Base-by-base conservation (phyloP, 2,888 invertebrate species). In the Bugula neritina region DNA sequence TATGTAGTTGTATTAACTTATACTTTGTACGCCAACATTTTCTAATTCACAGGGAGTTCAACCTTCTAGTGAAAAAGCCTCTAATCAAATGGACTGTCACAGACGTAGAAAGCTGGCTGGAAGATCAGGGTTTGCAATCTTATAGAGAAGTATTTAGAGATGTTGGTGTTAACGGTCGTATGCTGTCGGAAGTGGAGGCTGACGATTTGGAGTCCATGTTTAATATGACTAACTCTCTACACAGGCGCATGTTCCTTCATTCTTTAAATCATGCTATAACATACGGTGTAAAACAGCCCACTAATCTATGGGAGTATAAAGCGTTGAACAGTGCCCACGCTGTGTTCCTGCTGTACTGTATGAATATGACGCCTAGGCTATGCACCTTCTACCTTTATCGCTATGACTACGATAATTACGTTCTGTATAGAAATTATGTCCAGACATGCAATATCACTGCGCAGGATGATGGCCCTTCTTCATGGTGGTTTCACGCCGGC, bases 231-330 rank as follows among this genome's bases (percentile, higher is more conserved):
- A 76, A 78, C 70, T 71, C 74, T 34, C 71, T 77, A n/a, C 80
- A 81, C 69, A 72, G 73, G 57, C 76, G 74, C 71, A 80, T 77
- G 5, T 71, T 81, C 5, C 71, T 77, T 23, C 71, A 77, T 71
- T 74, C 78, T 70, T 74, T 81, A 27, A 55, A 74, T 0, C 72
- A 71, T 34, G 71, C 80, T 21, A 74, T 75, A 52, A 75, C 75
- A 2, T 74, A 74, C 3, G 79, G 80, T 3, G 76, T 77, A 21
- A 79, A 79, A 69, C 73, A 75, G 54, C 79, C 80, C 0, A 75
- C 75, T 0, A 78, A 78, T 71, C 72, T 81, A 1, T 81, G 80
- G 80, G 80, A 81, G 54, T 80, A 78, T 72, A 81, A 80, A 78
- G 75, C 79, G 2, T 63, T 79, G 21, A 75, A 79, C 72, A 79